These are phyloP conservation scores for Dilophus febrilis DNA, from an alignment of 2,888 invertebrate species.

Conservation along the genomic window DNA sequence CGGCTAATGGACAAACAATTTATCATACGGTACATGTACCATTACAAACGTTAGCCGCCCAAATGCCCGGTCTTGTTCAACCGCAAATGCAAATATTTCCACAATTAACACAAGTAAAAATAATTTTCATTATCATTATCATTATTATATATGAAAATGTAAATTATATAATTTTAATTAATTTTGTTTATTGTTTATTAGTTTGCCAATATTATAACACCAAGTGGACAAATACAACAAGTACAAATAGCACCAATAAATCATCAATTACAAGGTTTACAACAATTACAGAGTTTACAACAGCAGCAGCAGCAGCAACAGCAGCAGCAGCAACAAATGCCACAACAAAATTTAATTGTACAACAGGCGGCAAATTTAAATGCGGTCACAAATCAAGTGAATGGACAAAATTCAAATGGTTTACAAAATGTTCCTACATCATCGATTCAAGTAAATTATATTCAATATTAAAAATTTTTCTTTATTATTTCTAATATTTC, in stretches of 20 bases:
- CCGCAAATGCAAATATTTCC: constrained; percentile 59
- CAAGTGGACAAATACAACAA: constrained; percentile 76
- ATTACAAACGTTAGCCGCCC: constrained; percentile 55
- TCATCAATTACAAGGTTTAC: constrained; percentile 16
- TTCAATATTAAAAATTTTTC: neutral
- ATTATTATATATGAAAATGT: neutral
- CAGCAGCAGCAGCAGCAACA: constrained; percentile 16
- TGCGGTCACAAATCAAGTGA: constrained; percentile 13
- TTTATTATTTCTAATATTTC: too few species aligned
- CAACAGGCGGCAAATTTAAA: constrained; percentile 16
- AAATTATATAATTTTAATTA: constrained; percentile 1
- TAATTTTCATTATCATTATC: neutral
- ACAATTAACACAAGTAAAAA: constrained; percentile 53
- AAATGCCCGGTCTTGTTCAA: constrained; percentile 38
- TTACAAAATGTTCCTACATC: constrained; percentile 9
- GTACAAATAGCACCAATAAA: constrained; percentile 62
- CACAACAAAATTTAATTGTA: constrained; percentile 14
- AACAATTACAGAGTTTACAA: constrained; percentile 11
- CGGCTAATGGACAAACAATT: constrained; percentile 79
- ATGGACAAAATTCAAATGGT: constrained; percentile 9
- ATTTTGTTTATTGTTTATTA: constrained; percentile 5
- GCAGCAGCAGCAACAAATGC: constrained; percentile 9
- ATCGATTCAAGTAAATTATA: constrained; percentile 6
- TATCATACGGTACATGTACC: constrained; percentile 93
- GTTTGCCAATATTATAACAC: constrained; percentile 71